Base-by-base conservation (phyloP, 2,888 invertebrate species). In the Limenitis camilla region DNA sequence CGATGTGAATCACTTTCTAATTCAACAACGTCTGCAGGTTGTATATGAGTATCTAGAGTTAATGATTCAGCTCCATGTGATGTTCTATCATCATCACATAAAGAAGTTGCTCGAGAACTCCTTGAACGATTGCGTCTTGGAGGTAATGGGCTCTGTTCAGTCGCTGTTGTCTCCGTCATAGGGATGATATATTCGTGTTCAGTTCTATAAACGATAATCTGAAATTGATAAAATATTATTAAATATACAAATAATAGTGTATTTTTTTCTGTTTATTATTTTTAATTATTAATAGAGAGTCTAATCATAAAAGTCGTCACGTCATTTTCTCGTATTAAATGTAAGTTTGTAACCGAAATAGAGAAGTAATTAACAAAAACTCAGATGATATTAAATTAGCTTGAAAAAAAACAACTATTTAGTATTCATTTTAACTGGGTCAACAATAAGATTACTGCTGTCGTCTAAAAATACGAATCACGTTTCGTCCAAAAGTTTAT, bases 31-130 rank as follows among this genome's bases (percentile, higher is more conserved):
- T 77, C 79, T 8, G 65, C 57, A 7, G 69, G 70, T 31, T 76
- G 72, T 42, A 78, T 59, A 59, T 88, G 81, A 35, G 78, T 83
- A 65, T 90, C 90, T 31, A 90, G 76, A 7, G 81, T 84, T 41
- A 92, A 73, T 0, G 93, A 92, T 56, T 93, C 93, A 1, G 91
- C 92, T 0, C 91, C 93, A 54, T 90, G 91, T 0, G 93, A 93
- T 6, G 92, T 93, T 32, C 92, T 88, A 63, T 93, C 93, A 54
- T 93, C 93, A 61, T 93, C 93, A 50, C 89, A 89, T 31, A 89
- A 71, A 6, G 90, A 89, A 31, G 88, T 87, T 7, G 88, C 83
- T 44, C 89, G 73, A 1, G 90, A 90, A 60, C 87, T 85, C 52
- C 84, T 73, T 0, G 87, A 86, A 49, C 91, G 88, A 5, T 91